Evolutionary conservation across 2,888 invertebrate genomes (phyloP).

Genomic region (Drosophila anomalata): DNA sequence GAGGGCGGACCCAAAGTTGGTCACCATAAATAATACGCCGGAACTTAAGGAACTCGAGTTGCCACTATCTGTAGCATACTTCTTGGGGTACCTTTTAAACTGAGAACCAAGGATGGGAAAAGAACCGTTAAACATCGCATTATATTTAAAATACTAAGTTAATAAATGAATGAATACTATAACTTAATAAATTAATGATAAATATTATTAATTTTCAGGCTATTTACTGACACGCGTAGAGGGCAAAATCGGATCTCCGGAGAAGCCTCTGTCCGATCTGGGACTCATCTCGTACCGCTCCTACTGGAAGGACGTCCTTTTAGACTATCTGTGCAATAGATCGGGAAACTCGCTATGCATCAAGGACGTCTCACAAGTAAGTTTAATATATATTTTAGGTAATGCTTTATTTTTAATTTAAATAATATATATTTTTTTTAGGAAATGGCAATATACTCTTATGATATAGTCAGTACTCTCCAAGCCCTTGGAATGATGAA

Average conservation of each 20-base stretch:
- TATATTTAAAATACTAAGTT: background rate
- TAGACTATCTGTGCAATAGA: constrained; percentile 95
- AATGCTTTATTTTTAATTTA: too few relatives aligned
- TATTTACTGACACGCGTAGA: constrained; percentile 97
- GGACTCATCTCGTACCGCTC: constrained; percentile 98
- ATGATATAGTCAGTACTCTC: constrained; percentile 98
- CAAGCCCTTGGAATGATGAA: constrained; percentile 99
- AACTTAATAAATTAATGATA: background rate
- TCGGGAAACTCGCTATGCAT: constrained; percentile 95
- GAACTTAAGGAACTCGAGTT: constrained; percentile 57
- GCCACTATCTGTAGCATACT: constrained; percentile 71
- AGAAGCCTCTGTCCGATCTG: constrained; percentile 98
- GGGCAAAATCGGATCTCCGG: constrained; percentile 99
- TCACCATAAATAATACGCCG: constrained; percentile 79
- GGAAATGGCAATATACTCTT: constrained; percentile 97
- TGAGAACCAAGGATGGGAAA: constrained; percentile 7
- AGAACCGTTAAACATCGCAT: background rate
- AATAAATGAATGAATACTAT: background rate
- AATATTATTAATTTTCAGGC: constrained; percentile 86
- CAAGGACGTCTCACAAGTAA: constrained; percentile 89
- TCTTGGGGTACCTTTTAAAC: constrained; percentile 55
- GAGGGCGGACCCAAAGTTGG: constrained; percentile 72
- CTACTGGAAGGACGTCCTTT: constrained; percentile 98
- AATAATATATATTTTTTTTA: constrained; percentile 73
- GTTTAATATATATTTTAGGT: background rate